Conservation (phyloP, 2,888 invertebrate species). For the Prosopocoilus inquinatus region DNA sequence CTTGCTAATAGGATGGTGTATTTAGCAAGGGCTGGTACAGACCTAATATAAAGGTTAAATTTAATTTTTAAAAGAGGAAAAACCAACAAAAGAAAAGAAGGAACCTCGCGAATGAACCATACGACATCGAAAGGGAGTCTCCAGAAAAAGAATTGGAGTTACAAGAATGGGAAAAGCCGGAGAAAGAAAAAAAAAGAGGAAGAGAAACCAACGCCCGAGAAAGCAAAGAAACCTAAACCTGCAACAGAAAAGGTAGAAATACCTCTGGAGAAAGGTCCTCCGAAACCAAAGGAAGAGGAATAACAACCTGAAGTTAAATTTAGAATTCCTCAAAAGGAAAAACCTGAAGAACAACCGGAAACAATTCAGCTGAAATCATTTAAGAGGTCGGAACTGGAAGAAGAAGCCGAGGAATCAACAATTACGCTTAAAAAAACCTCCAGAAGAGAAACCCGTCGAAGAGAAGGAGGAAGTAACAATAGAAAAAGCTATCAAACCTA, state of each 20-base stretch:
- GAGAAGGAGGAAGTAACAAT: slow-evolving; percentile 26
- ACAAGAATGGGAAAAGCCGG: slow-evolving; percentile 45
- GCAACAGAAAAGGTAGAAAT: slow-evolving; percentile 24
- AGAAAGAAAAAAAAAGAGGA: slow-evolving; percentile 28
- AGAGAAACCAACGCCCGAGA: slow-evolving; percentile 29
- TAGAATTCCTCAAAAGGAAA: slow-evolving; percentile 32
- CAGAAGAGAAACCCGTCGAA: slow-evolving; percentile 26
- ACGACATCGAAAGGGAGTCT: slow-evolving; percentile 36
- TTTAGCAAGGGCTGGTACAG: no score
- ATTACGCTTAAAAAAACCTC: slow-evolving; percentile 34
- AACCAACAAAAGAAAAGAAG: slow-evolving; percentile 29
- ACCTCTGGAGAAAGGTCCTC: slow-evolving; percentile 30
- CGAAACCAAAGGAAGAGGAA: slow-evolving; percentile 43
- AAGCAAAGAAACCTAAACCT: slow-evolving; percentile 23
- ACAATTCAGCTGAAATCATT: slow-evolving; percentile 27
- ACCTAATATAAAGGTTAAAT: no score
- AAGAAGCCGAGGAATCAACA: slow-evolving; percentile 52
- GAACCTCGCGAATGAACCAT: slow-evolving; percentile 31
- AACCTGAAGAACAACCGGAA: slow-evolving; percentile 40
- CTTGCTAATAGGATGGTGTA: no score
- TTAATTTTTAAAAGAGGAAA: slow-evolving; percentile 24
- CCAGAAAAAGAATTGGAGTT: slow-evolving; percentile 37
- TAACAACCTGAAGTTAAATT: slow-evolving; percentile 43
- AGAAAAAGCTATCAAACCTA: slow-evolving; percentile 23
- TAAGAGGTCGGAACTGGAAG: slow-evolving; percentile 22